These are phyloP conservation scores for Dasysyrphus tricinctus DNA, from an alignment of 2,888 invertebrate species.

Conservation along the genomic window DNA sequence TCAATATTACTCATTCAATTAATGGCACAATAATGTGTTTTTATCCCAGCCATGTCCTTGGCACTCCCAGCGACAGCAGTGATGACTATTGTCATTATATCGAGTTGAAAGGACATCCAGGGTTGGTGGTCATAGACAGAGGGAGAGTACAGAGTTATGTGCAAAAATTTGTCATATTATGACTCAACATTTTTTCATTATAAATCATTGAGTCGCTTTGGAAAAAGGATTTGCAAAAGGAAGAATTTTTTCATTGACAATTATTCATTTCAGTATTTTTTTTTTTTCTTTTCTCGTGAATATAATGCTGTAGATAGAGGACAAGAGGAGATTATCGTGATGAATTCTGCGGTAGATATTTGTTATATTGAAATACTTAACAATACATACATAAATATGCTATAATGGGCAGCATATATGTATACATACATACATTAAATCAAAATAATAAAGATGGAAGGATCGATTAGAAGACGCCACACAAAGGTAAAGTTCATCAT, in stretches of 20 bases:
- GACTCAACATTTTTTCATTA: slow-evolving; percentile 74
- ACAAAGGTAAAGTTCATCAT: slow-evolving; percentile 13
- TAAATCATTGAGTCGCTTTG: slow-evolving; percentile 56
- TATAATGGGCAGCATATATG: too few species aligned
- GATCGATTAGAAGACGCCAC: slow-evolving; percentile 40
- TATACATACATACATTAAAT: background rate
- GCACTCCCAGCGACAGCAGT: slow-evolving; percentile 31
- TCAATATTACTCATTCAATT: slow-evolving; percentile 67
- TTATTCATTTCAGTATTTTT: slow-evolving; percentile 57
- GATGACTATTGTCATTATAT: slow-evolving; percentile 52
- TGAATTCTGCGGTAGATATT: slow-evolving; percentile 53
- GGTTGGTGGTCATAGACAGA: background rate
- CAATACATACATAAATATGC: background rate
- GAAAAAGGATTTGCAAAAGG: slow-evolving; percentile 49
- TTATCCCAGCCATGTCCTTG: slow-evolving; percentile 15
- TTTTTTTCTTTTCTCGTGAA: background rate
- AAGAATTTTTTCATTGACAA: slow-evolving; percentile 69
- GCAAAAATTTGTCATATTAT: slow-evolving; percentile 70
- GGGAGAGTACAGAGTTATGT: slow-evolving; percentile 5
- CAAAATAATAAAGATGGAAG: slow-evolving; percentile 21
- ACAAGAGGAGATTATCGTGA: slow-evolving; percentile 46
- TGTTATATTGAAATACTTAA: slow-evolving; percentile 31
- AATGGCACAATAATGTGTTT: slow-evolving; percentile 69
- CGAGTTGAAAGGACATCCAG: slow-evolving; percentile 6
- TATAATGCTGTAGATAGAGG: background rate